phyloP scores from a whole-genome alignment of 2,888 invertebrate genomes.

The Seira sanloemensis region DNA sequence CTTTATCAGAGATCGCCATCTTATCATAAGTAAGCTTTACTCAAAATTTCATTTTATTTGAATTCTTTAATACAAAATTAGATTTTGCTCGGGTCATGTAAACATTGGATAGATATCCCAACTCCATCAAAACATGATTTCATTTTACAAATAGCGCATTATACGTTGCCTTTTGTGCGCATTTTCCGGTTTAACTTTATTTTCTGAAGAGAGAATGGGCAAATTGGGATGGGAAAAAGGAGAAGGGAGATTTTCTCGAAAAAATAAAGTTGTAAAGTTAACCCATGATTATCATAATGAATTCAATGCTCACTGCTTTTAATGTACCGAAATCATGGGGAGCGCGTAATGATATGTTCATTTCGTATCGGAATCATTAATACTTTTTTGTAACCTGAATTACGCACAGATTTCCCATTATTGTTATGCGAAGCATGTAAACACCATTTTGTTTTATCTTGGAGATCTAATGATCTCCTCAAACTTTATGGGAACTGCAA shows the following conservation, averaged over 20 bases:
- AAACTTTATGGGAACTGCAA: not conserved
- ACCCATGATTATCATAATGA: constrained; percentile 6
- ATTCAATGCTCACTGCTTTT: not conserved
- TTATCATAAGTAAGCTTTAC: not conserved
- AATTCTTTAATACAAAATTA: not conserved
- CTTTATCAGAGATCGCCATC: not conserved
- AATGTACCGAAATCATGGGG: constrained; percentile 4
- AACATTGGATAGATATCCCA: not conserved
- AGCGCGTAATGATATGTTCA: not conserved
- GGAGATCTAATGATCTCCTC: not conserved
- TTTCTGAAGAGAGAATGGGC: no score
- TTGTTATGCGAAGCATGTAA: constrained; percentile 8
- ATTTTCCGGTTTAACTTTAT: not conserved
- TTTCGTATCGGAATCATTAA: not conserved
- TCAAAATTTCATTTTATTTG: not conserved
- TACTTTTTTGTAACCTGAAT: not conserved
- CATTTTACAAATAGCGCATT: not conserved
- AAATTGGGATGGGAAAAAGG: no score
- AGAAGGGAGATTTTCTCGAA: no score
- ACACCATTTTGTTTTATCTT: constrained; percentile 10
- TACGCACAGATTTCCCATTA: constrained; percentile 1
- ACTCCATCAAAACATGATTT: not conserved
- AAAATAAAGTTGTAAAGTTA: constrained; percentile 10
- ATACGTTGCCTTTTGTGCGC: not conserved
- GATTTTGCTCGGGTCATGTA: not conserved